A percentile compares a stretch with the other conserved stretches of the same genome.
Evolutionary conservation across 2,888 invertebrate species (phyloP).

Genomic region (Eupithecia tripunctaria): DNA sequence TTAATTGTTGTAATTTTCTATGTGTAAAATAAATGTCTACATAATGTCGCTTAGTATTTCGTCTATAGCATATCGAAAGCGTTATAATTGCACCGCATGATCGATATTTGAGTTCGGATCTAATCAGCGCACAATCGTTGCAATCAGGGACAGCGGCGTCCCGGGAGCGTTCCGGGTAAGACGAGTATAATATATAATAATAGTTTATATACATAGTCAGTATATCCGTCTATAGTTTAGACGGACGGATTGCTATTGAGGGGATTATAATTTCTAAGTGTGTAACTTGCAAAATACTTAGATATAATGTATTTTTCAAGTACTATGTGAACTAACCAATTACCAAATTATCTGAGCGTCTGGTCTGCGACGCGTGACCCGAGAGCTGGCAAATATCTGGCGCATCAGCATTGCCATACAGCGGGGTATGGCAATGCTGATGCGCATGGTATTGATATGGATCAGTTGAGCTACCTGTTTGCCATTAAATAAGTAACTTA

Average conservation of each 20-base stretch:
- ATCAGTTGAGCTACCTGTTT: too few relatives aligned
- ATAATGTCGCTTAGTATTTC: not conserved
- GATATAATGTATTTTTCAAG: not conserved
- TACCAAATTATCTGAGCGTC: too few relatives aligned
- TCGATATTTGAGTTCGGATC: slow-evolving; percentile 31
- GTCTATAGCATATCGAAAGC: not conserved
- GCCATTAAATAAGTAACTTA: too few relatives aligned
- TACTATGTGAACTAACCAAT: not conserved
- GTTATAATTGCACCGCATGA: slow-evolving; percentile 28
- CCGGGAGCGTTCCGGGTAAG: slow-evolving; percentile 5
- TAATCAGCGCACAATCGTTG: slow-evolving; percentile 33
- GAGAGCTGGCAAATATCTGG: too few relatives aligned
- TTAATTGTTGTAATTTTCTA: too few relatives aligned
- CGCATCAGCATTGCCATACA: too few relatives aligned
- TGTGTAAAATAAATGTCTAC: not conserved
- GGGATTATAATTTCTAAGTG: not conserved
- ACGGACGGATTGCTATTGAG: not conserved
- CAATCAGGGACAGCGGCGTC: slow-evolving; percentile 24
- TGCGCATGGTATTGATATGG: too few relatives aligned
- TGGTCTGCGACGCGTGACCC: too few relatives aligned
- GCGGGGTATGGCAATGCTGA: too few relatives aligned
- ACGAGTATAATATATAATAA: too few relatives aligned
- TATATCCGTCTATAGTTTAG: too few relatives aligned
- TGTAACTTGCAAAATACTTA: not conserved
- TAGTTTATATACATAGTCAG: too few relatives aligned